Evolutionary conservation across 2,113 vertebrate genomes (phyloP).

Genomic region (Oryzias javanicus): DNA sequence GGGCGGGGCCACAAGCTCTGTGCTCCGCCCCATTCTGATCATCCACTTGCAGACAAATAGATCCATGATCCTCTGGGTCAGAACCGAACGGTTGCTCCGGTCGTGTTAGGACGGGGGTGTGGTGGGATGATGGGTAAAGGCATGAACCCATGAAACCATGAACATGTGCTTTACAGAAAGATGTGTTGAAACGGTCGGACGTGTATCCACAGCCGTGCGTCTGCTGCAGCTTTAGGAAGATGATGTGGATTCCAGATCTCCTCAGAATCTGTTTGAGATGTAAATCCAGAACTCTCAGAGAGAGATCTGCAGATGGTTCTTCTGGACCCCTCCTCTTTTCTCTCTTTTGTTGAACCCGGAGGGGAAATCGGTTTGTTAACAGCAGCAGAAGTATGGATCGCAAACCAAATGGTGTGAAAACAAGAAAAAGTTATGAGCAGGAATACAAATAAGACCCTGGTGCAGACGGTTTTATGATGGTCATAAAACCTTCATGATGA

Average conservation of each 20-base stretch:
- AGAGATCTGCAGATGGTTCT: neutral
- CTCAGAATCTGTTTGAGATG: conserved; percentile 23
- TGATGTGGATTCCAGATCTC: conserved; percentile 11
- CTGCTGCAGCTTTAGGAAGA: conserved; percentile 9
- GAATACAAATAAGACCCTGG: conserved; percentile 44
- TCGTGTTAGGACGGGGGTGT: too few species aligned
- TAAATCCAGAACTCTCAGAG: conserved; percentile 21
- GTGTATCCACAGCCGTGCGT: neutral
- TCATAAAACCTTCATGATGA: conserved; percentile 44
- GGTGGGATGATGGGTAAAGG: too few species aligned
- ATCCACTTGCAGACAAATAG: too few species aligned
- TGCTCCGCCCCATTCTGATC: too few species aligned
- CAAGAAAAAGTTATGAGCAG: conserved; percentile 1
- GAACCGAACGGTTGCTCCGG: too few species aligned
- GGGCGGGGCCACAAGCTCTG: too few species aligned
- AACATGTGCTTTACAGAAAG: too few species aligned
- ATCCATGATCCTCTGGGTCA: too few species aligned
- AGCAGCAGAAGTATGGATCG: conserved; percentile 33
- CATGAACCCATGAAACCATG: too few species aligned
- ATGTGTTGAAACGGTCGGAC: neutral
- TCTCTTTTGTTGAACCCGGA: conserved; percentile 24
- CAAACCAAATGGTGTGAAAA: conserved; percentile 9
- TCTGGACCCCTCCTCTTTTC: neutral
- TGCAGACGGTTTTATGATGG: conserved; percentile 19
- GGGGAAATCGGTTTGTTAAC: conserved; percentile 49